A percentile compares a stretch with the other conserved stretches of the same genome.
phyloP scores from a whole-genome alignment of 2,888 invertebrate genomes.

The Drosophila lutescens region DNA sequence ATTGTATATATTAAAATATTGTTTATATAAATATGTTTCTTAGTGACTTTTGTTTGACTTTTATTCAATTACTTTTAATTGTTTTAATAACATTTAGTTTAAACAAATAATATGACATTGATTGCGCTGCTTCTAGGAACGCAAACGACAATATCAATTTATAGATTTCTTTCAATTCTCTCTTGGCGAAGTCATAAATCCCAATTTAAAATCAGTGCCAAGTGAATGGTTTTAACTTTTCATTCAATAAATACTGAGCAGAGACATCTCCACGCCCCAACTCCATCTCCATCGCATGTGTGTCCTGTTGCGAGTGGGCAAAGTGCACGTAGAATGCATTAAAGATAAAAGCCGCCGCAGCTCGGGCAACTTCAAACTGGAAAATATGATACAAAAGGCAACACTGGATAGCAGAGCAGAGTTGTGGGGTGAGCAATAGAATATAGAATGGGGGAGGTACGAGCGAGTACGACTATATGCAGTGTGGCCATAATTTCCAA shows the following conservation, averaged over 20 bases:
- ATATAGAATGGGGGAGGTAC: background rate
- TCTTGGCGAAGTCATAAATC: background rate
- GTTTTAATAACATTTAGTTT: too few relatives aligned
- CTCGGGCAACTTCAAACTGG: slow-evolving; percentile 55
- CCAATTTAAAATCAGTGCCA: slow-evolving; percentile 25
- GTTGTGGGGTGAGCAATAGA: slow-evolving; percentile 1
- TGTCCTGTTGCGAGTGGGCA: slow-evolving; percentile 8
- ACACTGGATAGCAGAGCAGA: slow-evolving; percentile 4
- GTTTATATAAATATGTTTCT: too few relatives aligned
- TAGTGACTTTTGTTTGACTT: too few relatives aligned
- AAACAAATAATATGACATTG: background rate
- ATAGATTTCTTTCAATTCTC: background rate
- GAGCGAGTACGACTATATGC: slow-evolving; percentile 14
- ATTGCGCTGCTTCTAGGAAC: background rate
- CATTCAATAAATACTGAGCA: slow-evolving; percentile 24
- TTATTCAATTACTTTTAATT: too few relatives aligned
- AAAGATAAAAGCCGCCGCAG: slow-evolving; percentile 55
- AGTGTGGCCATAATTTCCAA: slow-evolving; percentile 65
- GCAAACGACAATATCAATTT: background rate
- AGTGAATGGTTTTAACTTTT: slow-evolving; percentile 17
- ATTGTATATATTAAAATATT: too few relatives aligned
- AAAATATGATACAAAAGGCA: slow-evolving; percentile 57
- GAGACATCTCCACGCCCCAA: background rate
- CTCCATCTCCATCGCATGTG: background rate
- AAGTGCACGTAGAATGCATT: slow-evolving; percentile 59